These are phyloP conservation scores for Albula glossodonta DNA, from an alignment of 2,113 vertebrate genomes.

Conservation along the genomic window DNA sequence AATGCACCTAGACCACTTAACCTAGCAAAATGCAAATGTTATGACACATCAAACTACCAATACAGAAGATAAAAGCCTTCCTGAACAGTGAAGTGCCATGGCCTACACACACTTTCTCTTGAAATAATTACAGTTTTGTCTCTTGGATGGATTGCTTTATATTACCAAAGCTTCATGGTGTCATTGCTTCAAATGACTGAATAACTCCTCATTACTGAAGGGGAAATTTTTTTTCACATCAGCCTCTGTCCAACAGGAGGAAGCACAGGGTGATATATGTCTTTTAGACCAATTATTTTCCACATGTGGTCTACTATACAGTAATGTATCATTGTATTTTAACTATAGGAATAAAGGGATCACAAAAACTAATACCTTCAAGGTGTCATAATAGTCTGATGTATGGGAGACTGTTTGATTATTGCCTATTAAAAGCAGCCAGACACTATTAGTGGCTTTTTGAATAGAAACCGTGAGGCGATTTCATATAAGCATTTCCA, in stretches of 20 bases:
- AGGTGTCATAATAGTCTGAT: constrained; percentile 35
- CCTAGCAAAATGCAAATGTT: too few species aligned
- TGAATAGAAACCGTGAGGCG: constrained; percentile 52
- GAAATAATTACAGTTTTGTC: not conserved
- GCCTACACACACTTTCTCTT: not conserved
- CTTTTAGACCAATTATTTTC: not conserved
- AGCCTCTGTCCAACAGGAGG: not conserved
- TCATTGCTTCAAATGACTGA: not conserved
- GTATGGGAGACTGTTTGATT: constrained; percentile 53
- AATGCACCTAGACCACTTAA: not conserved
- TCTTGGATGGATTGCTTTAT: not conserved
- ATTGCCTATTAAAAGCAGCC: constrained; percentile 64
- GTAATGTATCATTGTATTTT: constrained; percentile 1
- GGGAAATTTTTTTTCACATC: not conserved
- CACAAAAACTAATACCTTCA: not conserved
- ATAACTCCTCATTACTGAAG: not conserved
- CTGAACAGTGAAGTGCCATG: not conserved
- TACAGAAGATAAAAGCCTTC: not conserved
- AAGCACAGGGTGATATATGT: not conserved
- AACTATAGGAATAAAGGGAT: not conserved
- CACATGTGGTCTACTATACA: not conserved
- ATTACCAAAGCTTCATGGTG: not conserved
- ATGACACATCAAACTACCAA: too few species aligned
- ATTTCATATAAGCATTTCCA: constrained; percentile 69
- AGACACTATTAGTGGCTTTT: constrained; percentile 50